Base-by-base conservation (phyloP, 2,888 invertebrate species). In the Phymatocera aterrima region DNA sequence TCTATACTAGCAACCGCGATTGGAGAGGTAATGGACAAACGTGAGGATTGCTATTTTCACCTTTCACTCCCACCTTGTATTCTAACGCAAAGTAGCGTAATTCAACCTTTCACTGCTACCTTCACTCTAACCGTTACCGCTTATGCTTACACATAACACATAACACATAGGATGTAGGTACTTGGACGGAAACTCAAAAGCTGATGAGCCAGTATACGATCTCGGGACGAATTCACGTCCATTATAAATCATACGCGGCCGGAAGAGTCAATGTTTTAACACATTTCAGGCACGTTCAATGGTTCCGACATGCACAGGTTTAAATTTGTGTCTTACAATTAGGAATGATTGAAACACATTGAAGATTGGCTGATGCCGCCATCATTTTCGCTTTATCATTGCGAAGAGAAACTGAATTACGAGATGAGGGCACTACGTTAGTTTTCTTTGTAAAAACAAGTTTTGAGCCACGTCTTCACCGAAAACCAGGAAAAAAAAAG, bases 21-120 rank as follows among this genome's bases (percentile, higher is more conserved):
- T 10, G 72, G 51, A 18, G 21, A 64, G 34, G 31, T 28, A 68
- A 31, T 51, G 48, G 34, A 51, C n/a, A 51, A 18, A 72, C 51
- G 72, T 24, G 18, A 51, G 34, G 51, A 72, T 10, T 31, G 18
- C 31, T 72, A 31, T 28, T 64, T 51, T 72, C 72, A 72, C 72
- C 72, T 72, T 72, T 51, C 72, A 72, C 72, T 72, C 72, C 72
- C 48, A 48, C 31, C 70, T 70, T 12, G 3, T 70, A 68, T 34
- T 18, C 70, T n/a, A 51, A 31, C 70, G 3, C 34, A 46, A 46
- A 15, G 8, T 46, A 68, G 46, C 68, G 46, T 72, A 31, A 72
- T 34, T 24, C 51, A 48, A 72, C 72, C 72, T 72, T 72, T 72
- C 51, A 51, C 72, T 72, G 34, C 51, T 31, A 72, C 72, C 72